Base-by-base conservation (phyloP, 2,113 vertebrate species). In the Elephas maximus region DNA sequence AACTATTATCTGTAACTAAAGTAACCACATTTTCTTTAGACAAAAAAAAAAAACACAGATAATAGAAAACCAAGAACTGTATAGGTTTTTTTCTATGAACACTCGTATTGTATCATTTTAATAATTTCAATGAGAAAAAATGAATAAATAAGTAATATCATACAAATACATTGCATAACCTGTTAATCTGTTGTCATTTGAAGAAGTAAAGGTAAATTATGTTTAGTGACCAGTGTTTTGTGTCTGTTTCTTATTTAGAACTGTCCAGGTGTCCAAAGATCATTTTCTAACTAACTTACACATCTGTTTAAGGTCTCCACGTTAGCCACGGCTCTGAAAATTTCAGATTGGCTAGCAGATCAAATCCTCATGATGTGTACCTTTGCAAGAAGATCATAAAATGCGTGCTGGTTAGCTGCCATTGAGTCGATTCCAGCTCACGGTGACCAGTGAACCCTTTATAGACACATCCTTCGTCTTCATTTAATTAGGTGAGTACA, bases 301-400 rank as follows among this genome's bases (percentile, higher is more conserved):
- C 24, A 74, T 80, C 94, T 94, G 21, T 74, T 33, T 91, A 63
- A 91, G 15, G 18, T 77, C 9, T 69, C 92, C n/a, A 88, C 74
- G 41, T 82, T 71, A 86, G 63, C 63, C 77, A n/a, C 67, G 20
- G 63, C 30, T 84, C 81, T 41, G 5, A 91, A 94, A 88, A 83
- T 33, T 45, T 90, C 65, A 87, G 86, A 23, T 80, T 79, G 14
- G 23, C 28, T 71, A 80, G 91, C 11, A 78, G 3, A 10, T 53
- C 78, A 74, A 67, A 63, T 79, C 15, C 41, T 62, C 94, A 77
- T 76, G 6, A 87, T 91, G 79, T 84, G 69, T 76, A 53, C 28
- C 30, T 33, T 60, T 63, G 1, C 11, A 76, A 57, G 20, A 88
- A 57, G 20, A 85, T 74, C n/a, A 63, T 71, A 84, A 71, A 78